These are phyloP conservation scores for Trichomycterus rosablanca DNA, from an alignment of 2,113 vertebrate genomes.

Conservation along the genomic window DNA sequence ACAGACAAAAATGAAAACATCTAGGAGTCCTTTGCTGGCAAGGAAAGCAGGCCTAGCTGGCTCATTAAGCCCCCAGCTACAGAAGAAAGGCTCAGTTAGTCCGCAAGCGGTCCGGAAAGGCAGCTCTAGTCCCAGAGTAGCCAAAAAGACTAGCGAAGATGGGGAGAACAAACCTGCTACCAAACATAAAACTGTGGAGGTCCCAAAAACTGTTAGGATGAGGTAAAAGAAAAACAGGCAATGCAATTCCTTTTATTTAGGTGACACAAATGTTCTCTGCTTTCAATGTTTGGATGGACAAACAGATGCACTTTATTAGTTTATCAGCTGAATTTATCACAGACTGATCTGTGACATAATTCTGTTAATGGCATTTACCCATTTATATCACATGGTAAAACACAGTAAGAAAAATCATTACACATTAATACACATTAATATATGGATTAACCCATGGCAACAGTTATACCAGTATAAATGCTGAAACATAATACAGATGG, in stretches of 20 bases:
- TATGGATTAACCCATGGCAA: too few relatives aligned
- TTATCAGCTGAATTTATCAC: not conserved
- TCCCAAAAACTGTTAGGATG: constrained; percentile 49
- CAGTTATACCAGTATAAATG: too few relatives aligned
- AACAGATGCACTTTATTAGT: constrained; percentile 7
- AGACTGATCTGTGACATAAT: not conserved
- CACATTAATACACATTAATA: too few relatives aligned
- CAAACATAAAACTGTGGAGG: constrained; percentile 62
- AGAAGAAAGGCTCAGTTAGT: constrained; percentile 77
- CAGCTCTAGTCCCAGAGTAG: constrained; percentile 71
- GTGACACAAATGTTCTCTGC: not conserved
- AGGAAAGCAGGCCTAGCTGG: constrained; percentile 67
- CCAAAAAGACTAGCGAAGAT: constrained; percentile 66
- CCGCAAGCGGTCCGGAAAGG: constrained; percentile 77
- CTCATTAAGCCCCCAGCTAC: constrained; percentile 83
- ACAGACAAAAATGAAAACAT: constrained; percentile 78
- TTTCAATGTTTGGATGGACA: constrained; percentile 14
- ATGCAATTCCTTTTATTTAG: not conserved
- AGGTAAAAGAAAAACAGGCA: constrained; percentile 51
- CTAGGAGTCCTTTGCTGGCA: constrained; percentile 79
- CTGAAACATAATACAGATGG: too few relatives aligned
- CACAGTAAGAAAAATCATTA: too few relatives aligned
- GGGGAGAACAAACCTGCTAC: constrained; percentile 49
- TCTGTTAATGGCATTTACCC: not conserved
- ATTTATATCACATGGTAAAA: too few relatives aligned